These are phyloP conservation scores for Mycetomoellerius zeteki DNA, from an alignment of 1,140 invertebrate species.

Conservation along the genomic window DNA sequence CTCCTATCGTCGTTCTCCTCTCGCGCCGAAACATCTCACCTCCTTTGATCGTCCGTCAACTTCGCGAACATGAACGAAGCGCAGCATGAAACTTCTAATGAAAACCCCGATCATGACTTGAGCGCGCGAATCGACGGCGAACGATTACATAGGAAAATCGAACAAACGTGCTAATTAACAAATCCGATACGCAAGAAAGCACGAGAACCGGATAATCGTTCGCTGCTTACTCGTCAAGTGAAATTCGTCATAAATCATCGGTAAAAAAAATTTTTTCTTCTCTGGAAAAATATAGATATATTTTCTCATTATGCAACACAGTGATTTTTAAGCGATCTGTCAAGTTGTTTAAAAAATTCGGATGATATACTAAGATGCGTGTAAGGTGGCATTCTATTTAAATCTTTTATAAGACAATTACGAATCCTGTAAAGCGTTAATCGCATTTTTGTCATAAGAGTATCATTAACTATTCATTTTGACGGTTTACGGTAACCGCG, in stretches of 20 bases:
- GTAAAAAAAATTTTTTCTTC: neutral
- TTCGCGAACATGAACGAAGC: neutral
- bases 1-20: conserved; percentile 67
- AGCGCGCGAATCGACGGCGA: conserved; percentile 13
- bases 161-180: conserved; percentile 51
- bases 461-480: conserved; percentile 9
- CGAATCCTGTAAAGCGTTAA: neutral
- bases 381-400: neutral
- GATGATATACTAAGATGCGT: neutral
- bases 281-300: too few species aligned
- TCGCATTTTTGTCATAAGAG: neutral
- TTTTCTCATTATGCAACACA: neutral
- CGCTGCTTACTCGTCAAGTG: neutral
- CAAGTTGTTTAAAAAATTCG: neutral
- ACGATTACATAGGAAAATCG: conserved; percentile 14
- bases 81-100: neutral
- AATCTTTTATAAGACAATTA: neutral
- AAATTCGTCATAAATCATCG: neutral
- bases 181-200: neutral
- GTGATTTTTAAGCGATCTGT: neutral
- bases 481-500: neutral
- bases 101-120: conserved; percentile 30
- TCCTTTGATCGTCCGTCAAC: conserved; percentile 61
- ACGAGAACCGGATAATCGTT: neutral
- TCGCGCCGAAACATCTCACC: conserved; percentile 66